Conservation (phyloP, 2,888 invertebrate species). For the Folsomia manolachei region DNA sequence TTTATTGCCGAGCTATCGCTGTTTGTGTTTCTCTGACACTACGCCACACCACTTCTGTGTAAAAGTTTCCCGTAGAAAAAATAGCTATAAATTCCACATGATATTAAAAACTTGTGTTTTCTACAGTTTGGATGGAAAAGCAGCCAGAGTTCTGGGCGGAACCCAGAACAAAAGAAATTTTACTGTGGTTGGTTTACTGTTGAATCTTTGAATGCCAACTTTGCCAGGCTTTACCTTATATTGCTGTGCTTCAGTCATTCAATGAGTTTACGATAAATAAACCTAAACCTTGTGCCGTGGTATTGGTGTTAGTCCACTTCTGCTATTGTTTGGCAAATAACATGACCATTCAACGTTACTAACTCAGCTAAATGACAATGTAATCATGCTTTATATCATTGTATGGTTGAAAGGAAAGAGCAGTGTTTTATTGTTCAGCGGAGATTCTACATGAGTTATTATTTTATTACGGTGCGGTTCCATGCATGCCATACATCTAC, state of each 20-base stretch:
- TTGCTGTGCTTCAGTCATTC: neutral
- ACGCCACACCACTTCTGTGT: neutral
- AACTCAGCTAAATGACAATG: neutral
- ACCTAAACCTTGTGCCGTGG: neutral
- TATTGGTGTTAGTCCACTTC: neutral
- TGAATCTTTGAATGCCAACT: neutral
- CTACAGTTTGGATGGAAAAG: neutral
- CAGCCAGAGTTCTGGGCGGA: neutral
- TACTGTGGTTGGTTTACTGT: conserved; percentile 4
- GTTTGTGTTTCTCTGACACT: neutral
- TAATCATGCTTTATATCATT: neutral
- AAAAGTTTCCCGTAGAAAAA: conserved; percentile 5
- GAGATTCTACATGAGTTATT: neutral
- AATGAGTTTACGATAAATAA: neutral
- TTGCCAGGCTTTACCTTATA: neutral
- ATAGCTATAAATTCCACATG: conserved; percentile 9
- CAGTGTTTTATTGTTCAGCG: neutral
- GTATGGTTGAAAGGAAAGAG: neutral
- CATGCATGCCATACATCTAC: neutral
- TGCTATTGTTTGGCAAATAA: neutral
- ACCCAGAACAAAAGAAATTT: neutral
- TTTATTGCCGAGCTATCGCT: conserved; percentile 1
- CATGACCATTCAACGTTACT: neutral
- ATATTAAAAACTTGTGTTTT: conserved; percentile 1
- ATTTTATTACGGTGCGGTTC: neutral